These are phyloP conservation scores for Scolopax rusticola DNA, from an alignment of 2,797 vertebrate species.

Conservation along the genomic window DNA sequence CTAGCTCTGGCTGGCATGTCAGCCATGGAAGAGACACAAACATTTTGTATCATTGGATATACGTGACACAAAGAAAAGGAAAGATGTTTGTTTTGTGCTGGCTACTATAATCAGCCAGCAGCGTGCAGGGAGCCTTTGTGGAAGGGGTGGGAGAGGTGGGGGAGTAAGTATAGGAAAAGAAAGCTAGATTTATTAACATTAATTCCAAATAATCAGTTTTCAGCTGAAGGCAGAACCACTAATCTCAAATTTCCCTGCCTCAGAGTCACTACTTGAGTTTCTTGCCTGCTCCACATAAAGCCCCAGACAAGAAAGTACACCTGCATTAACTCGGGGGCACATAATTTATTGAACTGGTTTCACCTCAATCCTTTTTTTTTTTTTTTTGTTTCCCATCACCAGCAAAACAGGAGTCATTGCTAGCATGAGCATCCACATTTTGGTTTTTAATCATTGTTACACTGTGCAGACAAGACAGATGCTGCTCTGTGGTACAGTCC, in stretches of 20 bases:
- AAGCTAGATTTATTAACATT: constrained; percentile 44
- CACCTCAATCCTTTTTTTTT: not conserved
- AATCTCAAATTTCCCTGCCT: constrained; percentile 50
- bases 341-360: not conserved
- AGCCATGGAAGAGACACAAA: constrained; percentile 1
- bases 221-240: constrained; percentile 6
- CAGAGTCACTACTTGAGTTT: not conserved
- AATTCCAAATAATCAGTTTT: constrained; percentile 50
- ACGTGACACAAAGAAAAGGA: not conserved
- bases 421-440: fast-evolving
- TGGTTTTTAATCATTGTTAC: not conserved
- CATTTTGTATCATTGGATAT: not conserved
- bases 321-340: constrained; percentile 26
- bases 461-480: not conserved
- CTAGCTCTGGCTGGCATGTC: constrained; percentile 32
- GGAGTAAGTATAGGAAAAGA: not conserved
- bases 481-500: not conserved
- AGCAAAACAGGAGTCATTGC: not conserved
- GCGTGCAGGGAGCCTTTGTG: not conserved
- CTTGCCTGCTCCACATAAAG: not conserved
- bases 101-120: not conserved
- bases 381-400: not conserved
- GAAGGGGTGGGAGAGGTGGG: not conserved
- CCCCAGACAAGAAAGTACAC: constrained; percentile 33
- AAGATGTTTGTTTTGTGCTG: not conserved